These are phyloP conservation scores for Nannospalax galili DNA, from an alignment of 2,113 vertebrate species.

Conservation along the genomic window DNA sequence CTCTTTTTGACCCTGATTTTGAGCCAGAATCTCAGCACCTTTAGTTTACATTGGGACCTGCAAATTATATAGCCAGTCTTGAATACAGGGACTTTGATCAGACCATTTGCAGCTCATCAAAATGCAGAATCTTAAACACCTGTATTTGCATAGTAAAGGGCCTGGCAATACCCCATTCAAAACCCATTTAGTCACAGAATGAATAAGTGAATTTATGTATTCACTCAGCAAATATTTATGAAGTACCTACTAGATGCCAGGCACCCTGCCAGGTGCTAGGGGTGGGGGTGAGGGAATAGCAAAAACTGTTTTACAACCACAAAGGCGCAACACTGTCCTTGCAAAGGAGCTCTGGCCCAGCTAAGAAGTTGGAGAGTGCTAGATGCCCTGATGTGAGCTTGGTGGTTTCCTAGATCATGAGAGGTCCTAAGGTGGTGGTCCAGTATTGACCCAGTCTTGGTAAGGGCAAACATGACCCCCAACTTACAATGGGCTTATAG, in stretches of 20 bases:
- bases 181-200: background rate
- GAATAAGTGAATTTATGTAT: conserved; percentile 5
- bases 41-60: background rate
- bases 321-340: background rate
- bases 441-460: background rate
- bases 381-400: background rate
- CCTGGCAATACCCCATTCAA: background rate
- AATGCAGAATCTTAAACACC: background rate
- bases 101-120: background rate
- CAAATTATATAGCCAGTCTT: background rate
- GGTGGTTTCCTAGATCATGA: background rate
- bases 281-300: fast-evolving
- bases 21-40: background rate
- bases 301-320: background rate
- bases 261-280: background rate
- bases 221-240: background rate
- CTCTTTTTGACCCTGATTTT: background rate
- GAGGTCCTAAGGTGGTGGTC: background rate
- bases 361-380: background rate
- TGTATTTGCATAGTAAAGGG: background rate
- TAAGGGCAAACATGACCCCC: background rate
- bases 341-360: background rate
- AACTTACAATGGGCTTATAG: background rate
- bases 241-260: background rate
- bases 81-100: background rate